Percentiles rank a stretch among this genome's conserved stretches.
phyloP scores from a whole-genome alignment of 92 coral and sea anemone species.

The Umimayanthus chanpuru region DNA sequence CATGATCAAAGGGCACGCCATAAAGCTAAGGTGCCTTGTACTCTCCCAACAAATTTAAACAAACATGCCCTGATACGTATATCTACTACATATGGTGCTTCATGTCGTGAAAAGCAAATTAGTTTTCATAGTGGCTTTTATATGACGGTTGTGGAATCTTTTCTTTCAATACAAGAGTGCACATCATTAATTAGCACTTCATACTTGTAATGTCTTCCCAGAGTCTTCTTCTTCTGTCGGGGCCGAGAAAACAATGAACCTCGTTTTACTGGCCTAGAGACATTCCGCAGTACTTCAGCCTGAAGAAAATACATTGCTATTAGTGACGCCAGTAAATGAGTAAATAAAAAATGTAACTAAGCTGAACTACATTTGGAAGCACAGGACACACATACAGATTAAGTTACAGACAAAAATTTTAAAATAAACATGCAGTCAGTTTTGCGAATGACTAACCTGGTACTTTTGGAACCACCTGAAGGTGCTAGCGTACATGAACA shows the following conservation, averaged over 20 bases:
- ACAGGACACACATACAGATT: background rate
- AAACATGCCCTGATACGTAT: background rate
- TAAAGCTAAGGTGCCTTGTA: too few relatives aligned
- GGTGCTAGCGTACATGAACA: conserved; percentile 92
- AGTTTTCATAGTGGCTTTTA: too few relatives aligned
- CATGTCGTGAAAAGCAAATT: too few relatives aligned
- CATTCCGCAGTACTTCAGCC: conserved; percentile 87
- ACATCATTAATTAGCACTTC: too few relatives aligned
- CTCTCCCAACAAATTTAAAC: too few relatives aligned
- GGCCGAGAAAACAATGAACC: conserved; percentile 80
- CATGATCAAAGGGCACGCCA: too few relatives aligned
- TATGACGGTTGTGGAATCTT: too few relatives aligned
- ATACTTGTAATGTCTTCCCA: conserved; percentile 93
- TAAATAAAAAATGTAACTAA: background rate
- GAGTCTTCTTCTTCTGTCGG: conserved; percentile 65
- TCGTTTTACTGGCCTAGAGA: conserved; percentile 91
- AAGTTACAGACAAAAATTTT: too few relatives aligned
- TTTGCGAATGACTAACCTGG: conserved; percentile 56
- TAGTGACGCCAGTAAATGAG: background rate
- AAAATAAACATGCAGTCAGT: too few relatives aligned
- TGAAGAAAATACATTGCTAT: conserved; percentile 16
- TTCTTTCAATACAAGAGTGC: too few relatives aligned
- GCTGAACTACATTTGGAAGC: background rate
- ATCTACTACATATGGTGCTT: too few relatives aligned
- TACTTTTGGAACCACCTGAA: conserved; percentile 99